Evolutionary conservation across 2,113 vertebrate species (phyloP).

Genomic region (Anolis sagrei): DNA sequence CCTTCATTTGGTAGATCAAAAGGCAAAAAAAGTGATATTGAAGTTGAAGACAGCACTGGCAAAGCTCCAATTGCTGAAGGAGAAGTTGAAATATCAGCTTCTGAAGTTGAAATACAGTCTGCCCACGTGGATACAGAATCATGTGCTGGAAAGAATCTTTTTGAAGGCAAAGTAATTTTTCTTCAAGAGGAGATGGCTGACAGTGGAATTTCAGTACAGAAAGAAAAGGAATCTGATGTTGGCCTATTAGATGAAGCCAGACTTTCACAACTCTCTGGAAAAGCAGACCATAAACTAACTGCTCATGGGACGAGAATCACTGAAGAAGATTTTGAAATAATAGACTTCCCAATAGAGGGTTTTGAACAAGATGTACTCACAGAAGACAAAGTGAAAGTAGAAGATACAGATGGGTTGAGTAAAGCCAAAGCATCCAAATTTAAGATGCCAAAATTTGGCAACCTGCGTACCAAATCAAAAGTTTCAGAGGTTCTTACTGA

Average conservation of each 20-base stretch:
- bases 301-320: background rate
- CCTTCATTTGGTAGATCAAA: constrained; percentile 57
- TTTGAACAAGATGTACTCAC: constrained; percentile 56
- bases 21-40: constrained; percentile 18
- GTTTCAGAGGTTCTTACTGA: constrained; percentile 16
- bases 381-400: constrained; percentile 57
- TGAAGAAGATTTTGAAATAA: constrained; percentile 60
- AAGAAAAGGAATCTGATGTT: background rate
- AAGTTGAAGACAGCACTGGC: constrained; percentile 29
- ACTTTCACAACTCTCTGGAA: constrained; percentile 12
- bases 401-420: constrained; percentile 59
- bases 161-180: constrained; percentile 17
- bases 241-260: constrained; percentile 4
- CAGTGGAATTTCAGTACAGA: constrained; percentile 31
- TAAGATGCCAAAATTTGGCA: constrained; percentile 60
- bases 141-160: constrained; percentile 32
- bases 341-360: constrained; percentile 56
- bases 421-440: constrained; percentile 62
- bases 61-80: background rate
- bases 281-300: background rate
- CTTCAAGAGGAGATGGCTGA: constrained; percentile 43
- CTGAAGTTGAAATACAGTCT: constrained; percentile 48
- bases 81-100: constrained; percentile 31
- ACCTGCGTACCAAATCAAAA: constrained; percentile 56
- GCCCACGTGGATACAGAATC: constrained; percentile 26